Evolutionary conservation across 2,797 vertebrate species (phyloP), one percentile per base, ranked within the genome.

Genomic region (Clamator glandarius): DNA sequence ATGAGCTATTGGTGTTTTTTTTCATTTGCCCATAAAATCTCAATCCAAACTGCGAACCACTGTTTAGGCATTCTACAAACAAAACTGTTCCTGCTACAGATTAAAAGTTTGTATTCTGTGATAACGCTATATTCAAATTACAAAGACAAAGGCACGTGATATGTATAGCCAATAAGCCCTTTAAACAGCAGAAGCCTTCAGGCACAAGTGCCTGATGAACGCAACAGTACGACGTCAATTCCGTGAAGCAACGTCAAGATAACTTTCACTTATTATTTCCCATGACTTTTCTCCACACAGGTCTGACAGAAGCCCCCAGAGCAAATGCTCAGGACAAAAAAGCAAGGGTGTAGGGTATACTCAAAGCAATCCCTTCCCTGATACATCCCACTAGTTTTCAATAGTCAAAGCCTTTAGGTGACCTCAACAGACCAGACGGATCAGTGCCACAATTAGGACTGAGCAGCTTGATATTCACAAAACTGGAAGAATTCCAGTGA

Each of bases 301-400:
- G 12, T 48, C 59, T 51, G 52, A 85, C 28, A 76, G 44, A 84
- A 79, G 31, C 18, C 29, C 15, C 9, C 28, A 50, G 21, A 48
- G 26, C 4, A 28, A 94, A 62, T 2, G 7, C 11, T 31, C 29
- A 24, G 11, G 23, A 12, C 50, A 61, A 73, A 89, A 42, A 72
- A 4, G 5, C 42, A 76, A 44, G 9, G 31, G 12, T 0, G 0
- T 8, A 36, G 8, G 6, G 9, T 31, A 9, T 31, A 41, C 0
- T 1, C 15, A 55, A 50, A 87, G 17, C 8, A 82, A 92, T 50
- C 31, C n/a, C 63, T 70, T 64, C 26, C 33, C 14, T 63, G 20
- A 63, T 48, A n/a, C 6, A 25, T 36, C 52, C 23, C 20, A 87
- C 8, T 12, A 31, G 20, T 77, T 83, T 89, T 64, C 52, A 67